Percentiles rank a stretch among this genome's conserved stretches.
phyloP scores from a whole-genome alignment of 2,113 vertebrate genomes.

The Salminus brasiliensis region DNA sequence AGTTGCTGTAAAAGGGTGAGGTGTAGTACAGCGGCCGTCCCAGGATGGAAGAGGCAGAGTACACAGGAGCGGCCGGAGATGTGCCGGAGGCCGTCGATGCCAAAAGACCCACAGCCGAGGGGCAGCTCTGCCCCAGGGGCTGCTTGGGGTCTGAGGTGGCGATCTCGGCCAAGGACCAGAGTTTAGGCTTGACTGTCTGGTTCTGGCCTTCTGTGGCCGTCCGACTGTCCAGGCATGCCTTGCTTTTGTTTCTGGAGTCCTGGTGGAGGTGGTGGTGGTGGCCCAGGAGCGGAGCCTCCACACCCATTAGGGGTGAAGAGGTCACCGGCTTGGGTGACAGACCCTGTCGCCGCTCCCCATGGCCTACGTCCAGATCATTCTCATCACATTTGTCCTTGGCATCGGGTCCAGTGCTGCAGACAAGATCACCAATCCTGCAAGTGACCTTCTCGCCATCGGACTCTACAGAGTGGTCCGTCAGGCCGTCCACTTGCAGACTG shows the following conservation, averaged over 20 bases:
- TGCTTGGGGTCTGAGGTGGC: slow-evolving; percentile 98
- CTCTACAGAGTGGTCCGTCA: slow-evolving; percentile 95
- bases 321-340: slow-evolving; percentile 83
- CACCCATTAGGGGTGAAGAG: slow-evolving; percentile 87
- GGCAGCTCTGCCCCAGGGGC: slow-evolving; percentile 77
- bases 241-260: slow-evolving; percentile 77
- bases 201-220: slow-evolving; percentile 80
- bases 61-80: slow-evolving; percentile 84
- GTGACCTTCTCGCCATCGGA: slow-evolving; percentile 90
- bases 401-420: slow-evolving; percentile 83
- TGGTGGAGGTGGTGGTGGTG: slow-evolving; percentile 80
- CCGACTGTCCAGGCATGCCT: slow-evolving; percentile 82
- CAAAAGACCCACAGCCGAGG: slow-evolving; percentile 76
- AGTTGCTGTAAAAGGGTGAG: slow-evolving; percentile 96
- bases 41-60: slow-evolving; percentile 89
- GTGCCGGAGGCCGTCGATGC: slow-evolving; percentile 80
- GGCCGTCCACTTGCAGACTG: slow-evolving; percentile 92
- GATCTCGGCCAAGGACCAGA: slow-evolving; percentile 98
- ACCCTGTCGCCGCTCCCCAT: slow-evolving; percentile 75
- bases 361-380: slow-evolving; percentile 73
- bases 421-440: slow-evolving; percentile 77
- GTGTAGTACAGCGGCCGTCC: slow-evolving; percentile 98
- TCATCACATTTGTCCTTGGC: slow-evolving; percentile 83
- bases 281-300: slow-evolving; percentile 84
- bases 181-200: slow-evolving; percentile 87